Conservation (phyloP, 2,113 vertebrate genomes). For the Nothoprocta perdicaria region DNA sequence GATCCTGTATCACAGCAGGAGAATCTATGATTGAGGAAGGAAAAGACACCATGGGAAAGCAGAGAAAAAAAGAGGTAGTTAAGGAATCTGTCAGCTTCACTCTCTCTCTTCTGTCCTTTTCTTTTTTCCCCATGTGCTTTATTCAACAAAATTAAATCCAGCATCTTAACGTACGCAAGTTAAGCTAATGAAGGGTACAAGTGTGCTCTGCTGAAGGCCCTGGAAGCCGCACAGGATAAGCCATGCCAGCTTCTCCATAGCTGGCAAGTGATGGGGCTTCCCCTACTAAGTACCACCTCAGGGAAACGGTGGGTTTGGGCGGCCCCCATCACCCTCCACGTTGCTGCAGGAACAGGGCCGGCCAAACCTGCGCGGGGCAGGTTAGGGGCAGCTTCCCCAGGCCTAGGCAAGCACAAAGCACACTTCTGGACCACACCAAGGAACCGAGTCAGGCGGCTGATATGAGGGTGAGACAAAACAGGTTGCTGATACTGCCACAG, state of each 20-base stretch:
- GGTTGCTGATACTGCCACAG: background rate
- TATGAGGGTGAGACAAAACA: background rate
- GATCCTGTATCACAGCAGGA: conserved; percentile 25
- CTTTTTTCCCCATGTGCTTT: background rate
- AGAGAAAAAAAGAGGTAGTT: background rate
- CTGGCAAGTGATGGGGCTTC: accelerated
- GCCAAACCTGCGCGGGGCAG: background rate
- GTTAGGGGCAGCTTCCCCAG: background rate
- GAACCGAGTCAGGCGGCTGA: background rate
- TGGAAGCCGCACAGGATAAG: background rate
- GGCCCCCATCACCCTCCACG: background rate
- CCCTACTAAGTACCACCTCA: background rate
- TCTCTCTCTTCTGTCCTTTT: background rate
- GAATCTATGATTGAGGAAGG: background rate
- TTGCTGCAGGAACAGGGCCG: background rate
- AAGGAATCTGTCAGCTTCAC: background rate
- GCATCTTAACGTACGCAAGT: background rate
- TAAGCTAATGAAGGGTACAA: background rate
- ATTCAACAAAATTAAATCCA: background rate
- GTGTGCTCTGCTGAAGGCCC: background rate
- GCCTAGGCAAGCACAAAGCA: background rate
- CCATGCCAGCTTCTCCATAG: background rate
- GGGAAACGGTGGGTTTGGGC: background rate
- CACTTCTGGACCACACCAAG: background rate
- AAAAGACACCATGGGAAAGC: background rate